Evolutionary conservation across 2,113 vertebrate genomes (phyloP), one percentile per base, ranked within the genome.

Genomic region (Turnix velox): DNA sequence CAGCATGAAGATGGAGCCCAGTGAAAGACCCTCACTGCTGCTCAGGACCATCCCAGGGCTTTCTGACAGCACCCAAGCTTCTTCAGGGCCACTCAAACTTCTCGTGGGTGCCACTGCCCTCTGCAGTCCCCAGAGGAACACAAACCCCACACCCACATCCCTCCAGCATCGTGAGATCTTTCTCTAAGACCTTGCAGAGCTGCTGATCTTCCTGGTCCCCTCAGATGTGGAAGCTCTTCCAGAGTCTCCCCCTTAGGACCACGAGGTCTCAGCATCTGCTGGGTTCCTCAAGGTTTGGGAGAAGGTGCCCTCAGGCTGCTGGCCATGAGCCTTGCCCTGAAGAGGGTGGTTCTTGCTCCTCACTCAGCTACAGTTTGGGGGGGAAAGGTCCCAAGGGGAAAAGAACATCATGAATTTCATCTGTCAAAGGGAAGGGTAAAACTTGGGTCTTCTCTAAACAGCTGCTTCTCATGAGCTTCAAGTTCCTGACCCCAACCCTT

Each of bases 91-190:
- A 49, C 63, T 45, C 2, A 1, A 2, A 3, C 31, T 66, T 87
- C 82, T 81, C 2, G 2, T 5, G 83, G 91, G 74, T 92, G 82
- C 82, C 88, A 92, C 74, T 84, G 93, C 93, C 95, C 93, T 94
- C 93, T 94, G 91, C 93, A 93, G 95, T 85, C 83, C 57, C 75
- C 51, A 24, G 65, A 54, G 74, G 43, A 85, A 75, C 4, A 20
- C 14, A 5, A 87, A 84, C 58, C 48, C 68, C 3, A 0, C 20
- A 27, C 11, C 31, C n/a, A n/a, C 3, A 0, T 17, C 37, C 31
- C 52, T n/a, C 18, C 5, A 0, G 33, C 2, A n/a, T n/a, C n/a
- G n/a, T n/a, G n/a, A n/a, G n/a, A n/a, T n/a, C n/a, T n/a, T n/a
- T n/a, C n/a, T n/a, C n/a, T n/a, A n/a, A n/a, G n/a, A n/a, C n/a